phyloP scores from a whole-genome alignment of 1,140 invertebrate species.

The Leptinotarsa texana region DNA sequence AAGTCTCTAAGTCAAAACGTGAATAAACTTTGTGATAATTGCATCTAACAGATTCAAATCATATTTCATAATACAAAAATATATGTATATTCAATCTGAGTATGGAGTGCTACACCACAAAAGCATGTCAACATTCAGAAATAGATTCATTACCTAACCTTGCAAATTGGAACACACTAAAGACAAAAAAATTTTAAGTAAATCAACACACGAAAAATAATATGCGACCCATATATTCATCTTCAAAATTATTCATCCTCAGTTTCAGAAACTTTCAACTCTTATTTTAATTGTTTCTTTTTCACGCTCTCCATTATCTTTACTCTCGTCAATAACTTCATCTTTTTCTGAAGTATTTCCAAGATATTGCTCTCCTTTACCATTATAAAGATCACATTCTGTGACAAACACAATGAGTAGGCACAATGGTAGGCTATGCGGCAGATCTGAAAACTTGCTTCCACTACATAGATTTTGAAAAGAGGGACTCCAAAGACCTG shows the following conservation, averaged over 20 bases:
- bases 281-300: slow-evolving; percentile 46
- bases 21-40: not conserved
- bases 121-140: slow-evolving; percentile 22
- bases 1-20: not conserved
- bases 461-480: no score
- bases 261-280: slow-evolving; percentile 44
- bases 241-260: slow-evolving; percentile 28
- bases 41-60: slow-evolving; percentile 9
- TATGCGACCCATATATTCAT: not conserved
- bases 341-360: slow-evolving; percentile 49
- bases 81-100: slow-evolving; percentile 15
- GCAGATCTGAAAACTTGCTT: no score
- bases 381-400: slow-evolving; percentile 66
- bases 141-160: slow-evolving; percentile 15
- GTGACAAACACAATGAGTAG: no score
- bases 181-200: not conserved
- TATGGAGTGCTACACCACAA: slow-evolving; percentile 23
- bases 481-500: no score
- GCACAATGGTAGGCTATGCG: no score
- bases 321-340: slow-evolving; percentile 47
- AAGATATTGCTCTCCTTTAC: slow-evolving; percentile 51
- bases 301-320: slow-evolving; percentile 44
- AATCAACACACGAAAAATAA: slow-evolving; percentile 14
- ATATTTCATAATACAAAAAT: slow-evolving; percentile 26
- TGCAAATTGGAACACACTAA: slow-evolving; percentile 11